Conservation (phyloP, 2,888 invertebrate species). For the Halocaridina rubra region DNA sequence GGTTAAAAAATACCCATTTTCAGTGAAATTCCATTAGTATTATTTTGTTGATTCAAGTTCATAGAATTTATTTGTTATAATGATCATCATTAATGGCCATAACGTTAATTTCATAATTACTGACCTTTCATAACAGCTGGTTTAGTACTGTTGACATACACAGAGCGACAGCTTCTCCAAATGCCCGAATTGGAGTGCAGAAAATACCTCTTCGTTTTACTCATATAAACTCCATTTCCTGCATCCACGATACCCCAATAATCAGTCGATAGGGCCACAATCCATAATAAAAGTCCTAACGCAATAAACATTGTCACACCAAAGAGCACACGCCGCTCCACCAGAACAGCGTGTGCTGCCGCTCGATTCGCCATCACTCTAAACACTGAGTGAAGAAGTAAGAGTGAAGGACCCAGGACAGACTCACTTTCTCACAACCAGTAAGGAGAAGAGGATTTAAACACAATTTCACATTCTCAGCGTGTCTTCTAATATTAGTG, state of each 20-base stretch:
- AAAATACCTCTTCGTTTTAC: slow-evolving; percentile 44
- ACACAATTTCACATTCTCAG: too few relatives aligned
- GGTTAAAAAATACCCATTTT: too few relatives aligned
- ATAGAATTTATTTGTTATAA: too few relatives aligned
- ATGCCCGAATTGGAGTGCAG: slow-evolving; percentile 47
- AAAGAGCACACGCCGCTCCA: slow-evolving; percentile 44
- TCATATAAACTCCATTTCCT: slow-evolving; percentile 41
- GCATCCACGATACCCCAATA: slow-evolving; percentile 57
- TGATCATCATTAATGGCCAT: too few relatives aligned
- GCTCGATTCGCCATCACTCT: slow-evolving; percentile 26
- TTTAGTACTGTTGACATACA: slow-evolving; percentile 49
- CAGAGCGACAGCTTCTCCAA: slow-evolving; percentile 51
- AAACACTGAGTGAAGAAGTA: slow-evolving; percentile 30
- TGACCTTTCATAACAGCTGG: background rate
- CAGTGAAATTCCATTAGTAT: too few relatives aligned
- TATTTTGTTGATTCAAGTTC: too few relatives aligned
- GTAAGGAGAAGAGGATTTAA: too few relatives aligned
- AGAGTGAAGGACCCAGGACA: too few relatives aligned
- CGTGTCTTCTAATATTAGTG: too few relatives aligned
- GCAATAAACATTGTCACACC: slow-evolving; percentile 33
- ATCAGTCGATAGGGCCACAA: slow-evolving; percentile 55
- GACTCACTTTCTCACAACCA: too few relatives aligned
- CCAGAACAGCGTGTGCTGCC: slow-evolving; percentile 52
- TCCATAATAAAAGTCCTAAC: slow-evolving; percentile 45
- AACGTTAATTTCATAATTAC: too few relatives aligned